A percentile compares a stretch with the other conserved stretches of the same genome.
Conservation (phyloP, 2,888 invertebrate genomes). For the Amphipoea oculea region DNA sequence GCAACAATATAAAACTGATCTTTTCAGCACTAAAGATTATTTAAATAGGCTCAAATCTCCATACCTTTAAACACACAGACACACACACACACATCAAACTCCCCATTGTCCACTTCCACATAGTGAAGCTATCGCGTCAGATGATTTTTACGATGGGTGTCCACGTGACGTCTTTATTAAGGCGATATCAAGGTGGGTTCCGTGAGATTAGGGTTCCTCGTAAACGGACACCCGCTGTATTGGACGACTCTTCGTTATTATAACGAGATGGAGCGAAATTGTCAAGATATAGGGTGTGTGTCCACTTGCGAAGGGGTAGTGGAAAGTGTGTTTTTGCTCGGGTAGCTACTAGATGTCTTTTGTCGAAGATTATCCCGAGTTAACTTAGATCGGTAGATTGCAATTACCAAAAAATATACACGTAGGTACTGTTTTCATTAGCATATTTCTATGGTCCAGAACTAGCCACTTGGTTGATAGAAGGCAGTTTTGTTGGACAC, state of each 20-base stretch:
- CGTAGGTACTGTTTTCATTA: too few species aligned
- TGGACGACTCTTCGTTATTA: slow-evolving; percentile 68
- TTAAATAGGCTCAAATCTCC: slow-evolving; percentile 7
- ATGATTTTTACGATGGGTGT: slow-evolving; percentile 75
- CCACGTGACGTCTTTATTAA: slow-evolving; percentile 83
- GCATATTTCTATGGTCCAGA: too few species aligned
- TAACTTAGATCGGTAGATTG: background rate
- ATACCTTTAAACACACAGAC: background rate
- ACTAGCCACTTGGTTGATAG: too few species aligned
- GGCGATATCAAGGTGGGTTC: slow-evolving; percentile 78
- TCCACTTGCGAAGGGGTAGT: background rate
- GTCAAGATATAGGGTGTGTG: slow-evolving; percentile 20
- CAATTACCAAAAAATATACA: background rate
- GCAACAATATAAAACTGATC: background rate
- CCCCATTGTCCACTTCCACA: slow-evolving; percentile 21
- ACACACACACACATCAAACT: background rate
- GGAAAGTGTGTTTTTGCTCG: background rate
- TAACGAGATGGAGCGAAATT: slow-evolving; percentile 53
- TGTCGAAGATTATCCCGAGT: background rate
- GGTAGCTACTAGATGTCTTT: too few species aligned
- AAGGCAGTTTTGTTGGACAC: too few species aligned
- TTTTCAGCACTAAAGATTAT: background rate
- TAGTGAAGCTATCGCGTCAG: slow-evolving; percentile 58
- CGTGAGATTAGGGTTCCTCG: slow-evolving; percentile 79
- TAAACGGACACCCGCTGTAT: slow-evolving; percentile 82